Evolutionary conservation across 2,113 vertebrate species (phyloP).

Genomic region (Cryptomyrus ogoouensis): DNA sequence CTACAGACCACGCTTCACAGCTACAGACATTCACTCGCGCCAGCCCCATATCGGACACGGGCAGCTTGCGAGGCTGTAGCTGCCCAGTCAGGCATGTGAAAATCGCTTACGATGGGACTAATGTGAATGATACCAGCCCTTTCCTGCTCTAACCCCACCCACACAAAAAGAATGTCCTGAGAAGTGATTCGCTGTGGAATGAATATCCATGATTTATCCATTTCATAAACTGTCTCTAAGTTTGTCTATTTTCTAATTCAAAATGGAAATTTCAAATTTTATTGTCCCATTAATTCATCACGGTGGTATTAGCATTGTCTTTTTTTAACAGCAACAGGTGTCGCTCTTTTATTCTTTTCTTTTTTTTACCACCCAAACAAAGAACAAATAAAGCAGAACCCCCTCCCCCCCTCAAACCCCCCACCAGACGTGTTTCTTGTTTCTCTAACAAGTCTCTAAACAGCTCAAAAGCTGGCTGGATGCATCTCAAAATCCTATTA

Average conservation of each 20-base stretch:
- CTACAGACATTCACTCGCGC: neutral
- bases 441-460: conserved; percentile 38
- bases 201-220: neutral
- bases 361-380: neutral
- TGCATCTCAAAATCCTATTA: conserved; percentile 58
- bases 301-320: neutral
- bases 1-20: neutral
- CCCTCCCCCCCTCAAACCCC: neutral
- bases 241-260: neutral
- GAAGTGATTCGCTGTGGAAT: neutral
- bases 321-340: neutral
- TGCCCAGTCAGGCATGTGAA: neutral
- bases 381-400: conserved; percentile 29
- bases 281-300: neutral
- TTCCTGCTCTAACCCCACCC: neutral
- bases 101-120: neutral
- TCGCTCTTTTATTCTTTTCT: neutral
- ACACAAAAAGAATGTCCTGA: neutral
- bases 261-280: neutral
- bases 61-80: neutral
- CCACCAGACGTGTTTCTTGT: conserved; percentile 34
- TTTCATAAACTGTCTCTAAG: neutral
- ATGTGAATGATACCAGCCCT: neutral
- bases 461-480: conserved; percentile 54
- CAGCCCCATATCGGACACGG: neutral